phyloP scores from a whole-genome alignment of 1,140 invertebrate species.

The Ctenoplectra terminalis region DNA sequence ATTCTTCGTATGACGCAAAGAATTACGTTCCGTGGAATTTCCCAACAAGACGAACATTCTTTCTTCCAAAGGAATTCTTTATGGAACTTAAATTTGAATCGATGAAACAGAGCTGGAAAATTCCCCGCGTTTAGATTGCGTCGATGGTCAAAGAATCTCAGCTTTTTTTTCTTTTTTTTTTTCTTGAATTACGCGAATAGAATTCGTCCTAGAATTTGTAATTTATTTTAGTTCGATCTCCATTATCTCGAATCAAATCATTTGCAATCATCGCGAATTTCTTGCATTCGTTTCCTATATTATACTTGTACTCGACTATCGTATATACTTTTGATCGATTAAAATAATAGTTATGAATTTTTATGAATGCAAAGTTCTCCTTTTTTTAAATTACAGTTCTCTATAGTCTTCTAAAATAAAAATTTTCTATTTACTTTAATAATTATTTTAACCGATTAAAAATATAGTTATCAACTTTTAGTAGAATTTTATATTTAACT shows the following conservation, averaged over 20 bases:
- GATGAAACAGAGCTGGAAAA: constrained; percentile 34
- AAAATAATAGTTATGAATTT: neutral
- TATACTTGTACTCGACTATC: too few species aligned
- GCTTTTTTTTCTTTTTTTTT: neutral
- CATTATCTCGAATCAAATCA: neutral
- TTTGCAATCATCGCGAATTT: neutral
- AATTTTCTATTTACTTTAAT: too few species aligned
- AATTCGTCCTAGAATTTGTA: constrained; percentile 58
- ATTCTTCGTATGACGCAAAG: constrained; percentile 10
- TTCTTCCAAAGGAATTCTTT: constrained; percentile 44
- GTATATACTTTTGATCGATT: too few species aligned
- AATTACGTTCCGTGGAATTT: constrained; percentile 51
- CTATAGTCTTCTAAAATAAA: too few species aligned
- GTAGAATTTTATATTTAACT: too few species aligned
- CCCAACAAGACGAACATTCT: constrained; percentile 32
- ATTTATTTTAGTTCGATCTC: neutral
- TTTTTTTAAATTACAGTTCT: too few species aligned
- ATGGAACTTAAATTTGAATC: constrained; percentile 37
- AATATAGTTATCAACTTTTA: too few species aligned
- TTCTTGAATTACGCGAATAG: constrained; percentile 11
- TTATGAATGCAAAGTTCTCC: too few species aligned
- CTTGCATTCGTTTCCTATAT: neutral
- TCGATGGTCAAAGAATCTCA: neutral
- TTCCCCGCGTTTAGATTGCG: constrained; percentile 32
- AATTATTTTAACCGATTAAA: too few species aligned